Percentiles rank a stretch among this genome's conserved stretches.
Conservation (phyloP, 2,113 vertebrate genomes). For the Aythya baeri region DNA sequence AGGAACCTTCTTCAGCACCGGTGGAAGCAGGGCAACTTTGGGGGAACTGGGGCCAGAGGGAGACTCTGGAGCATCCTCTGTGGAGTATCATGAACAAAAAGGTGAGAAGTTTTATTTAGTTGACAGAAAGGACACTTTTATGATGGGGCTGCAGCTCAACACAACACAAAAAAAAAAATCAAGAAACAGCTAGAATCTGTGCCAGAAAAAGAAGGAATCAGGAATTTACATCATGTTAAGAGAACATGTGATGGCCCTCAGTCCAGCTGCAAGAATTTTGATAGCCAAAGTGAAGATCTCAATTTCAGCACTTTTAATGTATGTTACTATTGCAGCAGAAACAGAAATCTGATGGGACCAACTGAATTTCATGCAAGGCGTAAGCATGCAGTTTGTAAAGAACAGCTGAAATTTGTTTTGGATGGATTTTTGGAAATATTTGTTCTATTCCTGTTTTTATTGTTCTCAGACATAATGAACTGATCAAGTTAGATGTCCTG, state of each 20-base stretch:
- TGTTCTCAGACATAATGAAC: neutral
- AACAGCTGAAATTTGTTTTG: neutral
- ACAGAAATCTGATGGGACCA: neutral
- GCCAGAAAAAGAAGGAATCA: neutral
- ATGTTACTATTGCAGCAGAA: neutral
- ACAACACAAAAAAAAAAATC: neutral
- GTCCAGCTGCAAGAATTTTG: neutral
- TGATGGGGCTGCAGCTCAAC: neutral
- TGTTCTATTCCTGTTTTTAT: neutral
- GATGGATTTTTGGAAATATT: neutral
- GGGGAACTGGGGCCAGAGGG: constrained; percentile 81
- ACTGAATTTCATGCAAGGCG: neutral
- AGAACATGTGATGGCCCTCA: neutral
- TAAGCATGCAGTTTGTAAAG: neutral
- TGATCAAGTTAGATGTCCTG: neutral
- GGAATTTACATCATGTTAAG: neutral
- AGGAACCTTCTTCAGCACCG: constrained; percentile 82
- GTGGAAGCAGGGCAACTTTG: constrained; percentile 80
- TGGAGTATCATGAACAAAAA: constrained; percentile 2
- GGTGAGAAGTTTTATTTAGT: neutral
- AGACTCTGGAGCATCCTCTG: constrained; percentile 88
- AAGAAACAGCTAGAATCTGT: neutral
- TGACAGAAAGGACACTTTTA: neutral
- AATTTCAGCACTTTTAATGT: neutral
- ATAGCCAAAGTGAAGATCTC: neutral